Evolutionary conservation across 2,797 vertebrate genomes (phyloP), one percentile per base, ranked within the genome.

Genomic region (Urosaurus nigricauda): DNA sequence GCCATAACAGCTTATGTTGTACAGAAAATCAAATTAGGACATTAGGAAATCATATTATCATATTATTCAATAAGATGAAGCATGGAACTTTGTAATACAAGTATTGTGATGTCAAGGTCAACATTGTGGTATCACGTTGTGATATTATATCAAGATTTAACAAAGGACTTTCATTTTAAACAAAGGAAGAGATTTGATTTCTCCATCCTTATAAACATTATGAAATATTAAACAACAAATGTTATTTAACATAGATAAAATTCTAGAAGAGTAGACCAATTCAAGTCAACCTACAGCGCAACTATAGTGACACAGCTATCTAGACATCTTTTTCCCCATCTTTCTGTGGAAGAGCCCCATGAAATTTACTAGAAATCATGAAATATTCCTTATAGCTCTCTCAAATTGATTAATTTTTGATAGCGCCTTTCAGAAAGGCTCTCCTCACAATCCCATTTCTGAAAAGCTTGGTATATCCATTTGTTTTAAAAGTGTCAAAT

Each of bases 401-500:
- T 89, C 86, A 89, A 91, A 93, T 1, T 89, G 91, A 94, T 96
- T 96, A 94, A 96, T 92, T 95, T 96, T 91, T 91, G 90, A 93
- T 91, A 90, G 37, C 82, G 73, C 81, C 84, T 88, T 90, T 89
- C 56, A 78, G 0, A 91, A 89, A 86, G 40, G 51, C 80, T 93
- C 91, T 84, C 26, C 92, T 93, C 92, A 91, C 81, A 73, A 88
- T 82, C 40, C 73, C 58, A 60, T 83, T 95, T 88, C 86, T 92
- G 93, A 95, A 94, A 95, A 78, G 90, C 91, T 94, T 89, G 95
- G 88, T 92, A 63, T 68, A 91, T 89, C 91, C 93, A 96, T 96
- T 96, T 95, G 94, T 96, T 96, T 96, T 94, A 95, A 91, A 96
- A 97, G 95, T 96, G 96, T 97, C 97, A 94, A 95, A 96, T 96